These are phyloP conservation scores for Oceanites oceanicus DNA, from an alignment of 2,113 vertebrate genomes.

Conservation along the genomic window DNA sequence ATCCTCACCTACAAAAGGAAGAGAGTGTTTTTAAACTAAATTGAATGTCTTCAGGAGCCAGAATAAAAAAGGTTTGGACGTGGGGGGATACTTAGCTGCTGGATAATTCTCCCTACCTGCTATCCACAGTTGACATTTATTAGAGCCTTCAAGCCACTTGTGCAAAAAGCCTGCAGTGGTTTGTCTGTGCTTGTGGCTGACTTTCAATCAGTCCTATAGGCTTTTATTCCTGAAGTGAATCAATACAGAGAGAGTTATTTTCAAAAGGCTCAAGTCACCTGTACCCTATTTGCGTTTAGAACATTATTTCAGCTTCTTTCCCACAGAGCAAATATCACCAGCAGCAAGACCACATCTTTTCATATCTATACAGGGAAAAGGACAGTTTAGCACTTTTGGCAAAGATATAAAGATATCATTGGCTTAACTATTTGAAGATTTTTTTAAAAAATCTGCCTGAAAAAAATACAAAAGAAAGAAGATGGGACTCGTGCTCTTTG, in stretches of 20 bases:
- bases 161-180: not conserved
- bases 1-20: not conserved
- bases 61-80: not conserved
- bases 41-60: not conserved
- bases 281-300: constrained; percentile 35
- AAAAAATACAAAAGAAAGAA: not conserved
- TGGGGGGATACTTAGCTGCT: not conserved
- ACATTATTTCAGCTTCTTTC: constrained; percentile 61
- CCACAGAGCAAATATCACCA: constrained; percentile 53
- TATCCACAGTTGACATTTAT: not conserved
- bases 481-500: not conserved
- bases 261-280: constrained; percentile 52
- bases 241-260: constrained; percentile 43
- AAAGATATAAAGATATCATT: constrained; percentile 31
- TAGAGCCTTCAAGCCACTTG: not conserved
- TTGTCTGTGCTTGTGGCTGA: not conserved
- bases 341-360: constrained; percentile 44
- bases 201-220: not conserved
- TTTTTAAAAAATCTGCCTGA: not conserved
- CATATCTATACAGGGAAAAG: constrained; percentile 7
- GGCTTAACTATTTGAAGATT: not conserved
- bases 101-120: not conserved
- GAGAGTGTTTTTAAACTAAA: not conserved
- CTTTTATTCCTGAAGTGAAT: constrained; percentile 36
- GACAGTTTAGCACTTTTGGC: constrained; percentile 12